Evolutionary conservation across 2,797 vertebrate genomes (phyloP).

Genomic region (Rhabdomys pumilio): DNA sequence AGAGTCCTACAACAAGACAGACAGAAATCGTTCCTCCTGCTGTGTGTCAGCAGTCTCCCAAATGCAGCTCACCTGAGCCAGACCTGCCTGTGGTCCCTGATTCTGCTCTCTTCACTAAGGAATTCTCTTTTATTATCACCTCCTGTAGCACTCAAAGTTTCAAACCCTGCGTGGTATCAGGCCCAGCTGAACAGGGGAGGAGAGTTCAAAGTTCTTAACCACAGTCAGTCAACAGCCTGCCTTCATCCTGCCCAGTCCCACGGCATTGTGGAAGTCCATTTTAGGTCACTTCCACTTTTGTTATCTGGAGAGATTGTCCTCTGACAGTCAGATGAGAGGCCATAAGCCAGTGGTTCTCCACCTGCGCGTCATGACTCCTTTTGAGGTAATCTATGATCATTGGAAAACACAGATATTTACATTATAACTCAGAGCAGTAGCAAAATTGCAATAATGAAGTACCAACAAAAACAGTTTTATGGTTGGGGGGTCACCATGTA

Average conservation of each 20-base stretch:
- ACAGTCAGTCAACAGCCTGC: not conserved
- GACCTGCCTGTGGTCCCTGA: not conserved
- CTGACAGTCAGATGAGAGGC: not conserved
- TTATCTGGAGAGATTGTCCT: not conserved
- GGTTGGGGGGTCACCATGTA: not conserved
- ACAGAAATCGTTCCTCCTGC: not conserved
- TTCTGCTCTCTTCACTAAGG: not conserved
- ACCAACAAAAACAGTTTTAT: not conserved
- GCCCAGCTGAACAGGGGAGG: not conserved
- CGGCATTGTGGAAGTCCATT: fast-evolving
- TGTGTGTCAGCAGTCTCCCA: too few species aligned
- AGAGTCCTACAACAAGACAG: not conserved
- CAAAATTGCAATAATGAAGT: not conserved
- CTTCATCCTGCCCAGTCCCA: not conserved
- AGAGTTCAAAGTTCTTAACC: not conserved
- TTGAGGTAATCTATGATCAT: not conserved
- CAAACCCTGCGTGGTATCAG: not conserved
- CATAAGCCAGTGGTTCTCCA: not conserved
- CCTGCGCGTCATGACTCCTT: not conserved
- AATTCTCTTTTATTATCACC: not conserved
- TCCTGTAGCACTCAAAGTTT: not conserved
- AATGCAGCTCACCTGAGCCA: not conserved
- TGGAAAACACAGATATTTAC: not conserved
- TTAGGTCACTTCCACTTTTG: not conserved
- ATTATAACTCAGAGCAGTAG: not conserved